A percentile compares a stretch with the other conserved stretches of the same genome.
Conservation (phyloP, 2,113 vertebrate species). For the Platanista minor region DNA sequence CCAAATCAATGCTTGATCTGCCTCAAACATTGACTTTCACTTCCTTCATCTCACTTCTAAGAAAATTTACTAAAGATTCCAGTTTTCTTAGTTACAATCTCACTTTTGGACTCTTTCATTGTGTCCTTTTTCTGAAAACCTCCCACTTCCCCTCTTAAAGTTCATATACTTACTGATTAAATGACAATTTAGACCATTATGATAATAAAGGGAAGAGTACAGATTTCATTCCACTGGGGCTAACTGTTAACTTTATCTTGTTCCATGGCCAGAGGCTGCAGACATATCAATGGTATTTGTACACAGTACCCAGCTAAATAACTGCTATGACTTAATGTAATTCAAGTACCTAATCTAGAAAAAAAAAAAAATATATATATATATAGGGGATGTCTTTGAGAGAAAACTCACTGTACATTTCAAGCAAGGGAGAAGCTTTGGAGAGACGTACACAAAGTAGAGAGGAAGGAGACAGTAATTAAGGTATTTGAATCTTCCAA, state of each 20-base stretch:
- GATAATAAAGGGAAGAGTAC: neutral
- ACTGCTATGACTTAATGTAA: neutral
- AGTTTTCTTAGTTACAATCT: neutral
- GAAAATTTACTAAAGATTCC: neutral
- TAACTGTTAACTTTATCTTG: neutral
- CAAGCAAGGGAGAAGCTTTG: neutral
- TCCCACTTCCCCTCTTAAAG: neutral
- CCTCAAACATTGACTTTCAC: neutral
- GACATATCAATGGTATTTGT: neutral
- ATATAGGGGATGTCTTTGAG: neutral
- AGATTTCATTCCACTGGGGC: neutral
- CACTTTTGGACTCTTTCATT: neutral
- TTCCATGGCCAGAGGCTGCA: neutral
- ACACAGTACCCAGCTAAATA: neutral
- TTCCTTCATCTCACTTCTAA: neutral
- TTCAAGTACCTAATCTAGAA: neutral
- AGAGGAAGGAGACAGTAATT: neutral
- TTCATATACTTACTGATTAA: neutral
- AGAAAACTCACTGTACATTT: neutral
- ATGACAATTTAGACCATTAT: neutral
- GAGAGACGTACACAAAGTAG: neutral
- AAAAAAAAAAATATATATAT: neutral
- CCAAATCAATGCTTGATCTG: neutral
- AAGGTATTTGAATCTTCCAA: neutral
- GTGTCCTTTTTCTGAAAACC: neutral